phyloP scores from a whole-genome alignment of 2,797 vertebrate species.

The Enteromius treurensis region DNA sequence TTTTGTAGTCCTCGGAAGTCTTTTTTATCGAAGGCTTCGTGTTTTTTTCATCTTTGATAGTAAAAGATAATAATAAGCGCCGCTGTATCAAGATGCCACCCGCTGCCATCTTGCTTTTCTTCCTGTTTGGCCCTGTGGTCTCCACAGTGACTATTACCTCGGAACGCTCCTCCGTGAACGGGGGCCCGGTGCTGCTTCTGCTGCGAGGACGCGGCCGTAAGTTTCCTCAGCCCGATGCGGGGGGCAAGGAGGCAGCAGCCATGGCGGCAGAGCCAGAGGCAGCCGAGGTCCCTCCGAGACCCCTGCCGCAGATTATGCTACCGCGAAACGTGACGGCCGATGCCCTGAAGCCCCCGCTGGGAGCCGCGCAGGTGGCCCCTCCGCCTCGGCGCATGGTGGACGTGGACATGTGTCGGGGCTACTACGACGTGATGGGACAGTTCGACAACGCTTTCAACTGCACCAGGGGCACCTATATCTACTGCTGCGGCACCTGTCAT shows the following conservation, averaged over 20 bases:
- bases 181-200: slow-evolving; percentile 59
- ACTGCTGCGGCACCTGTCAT: slow-evolving; percentile 92
- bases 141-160: slow-evolving; percentile 68
- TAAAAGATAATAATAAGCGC: background rate
- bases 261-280: slow-evolving; percentile 65
- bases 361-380: slow-evolving; percentile 75
- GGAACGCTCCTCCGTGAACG: slow-evolving; percentile 54
- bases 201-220: slow-evolving; percentile 58
- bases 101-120: slow-evolving; percentile 59
- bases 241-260: slow-evolving; percentile 60
- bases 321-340: slow-evolving; percentile 77
- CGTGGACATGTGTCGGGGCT: slow-evolving; percentile 87
- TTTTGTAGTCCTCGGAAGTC: slow-evolving; percentile 56
- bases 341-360: slow-evolving; percentile 77
- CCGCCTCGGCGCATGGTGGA: slow-evolving; percentile 76
- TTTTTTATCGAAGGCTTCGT: slow-evolving; percentile 51
- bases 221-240: slow-evolving; percentile 51
- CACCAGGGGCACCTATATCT: slow-evolving; percentile 88
- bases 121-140: slow-evolving; percentile 68
- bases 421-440: slow-evolving; percentile 93
- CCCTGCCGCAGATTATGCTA: slow-evolving; percentile 83
- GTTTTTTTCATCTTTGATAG: slow-evolving; percentile 36
- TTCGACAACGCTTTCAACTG: slow-evolving; percentile 92
- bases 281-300: slow-evolving; percentile 74
- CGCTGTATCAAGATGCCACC: slow-evolving; percentile 54